Evolutionary conservation across 2,797 vertebrate species (phyloP), one percentile per base, ranked within the genome.

Genomic region (Poecilia picta): DNA sequence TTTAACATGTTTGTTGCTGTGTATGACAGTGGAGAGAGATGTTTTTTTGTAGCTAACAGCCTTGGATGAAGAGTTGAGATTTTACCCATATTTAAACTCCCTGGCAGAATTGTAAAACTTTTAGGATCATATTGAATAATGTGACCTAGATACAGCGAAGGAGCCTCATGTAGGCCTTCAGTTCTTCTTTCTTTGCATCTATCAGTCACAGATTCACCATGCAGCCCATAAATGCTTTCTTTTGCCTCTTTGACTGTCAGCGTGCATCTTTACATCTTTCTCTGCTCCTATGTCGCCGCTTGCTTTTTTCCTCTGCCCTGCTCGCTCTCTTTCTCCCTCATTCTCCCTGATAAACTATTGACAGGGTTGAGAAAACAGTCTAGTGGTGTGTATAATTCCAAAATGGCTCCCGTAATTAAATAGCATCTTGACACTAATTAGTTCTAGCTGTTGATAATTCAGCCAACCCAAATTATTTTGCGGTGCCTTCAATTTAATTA

Each of bases 361-460:
- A 90, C 82, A 66, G 74, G 83, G 83, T 55, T 5, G 76, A 87
- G 81, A 84, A 91, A 89, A 88, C 88, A 77, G 57, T 90, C 83
- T 90, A 91, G 94, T 85, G 88, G 86, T 83, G 88, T 94, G 88
- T 86, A 88, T 94, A 92, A 94, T 95, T 94, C 87, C 76, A 89
- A 91, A 90, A 87, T 84, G 68, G 78, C 87, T 90, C 87, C 79
- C 47, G 78, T 93, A 94, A 94, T 92, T 94, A 87, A 95, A 93
- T 85, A 80, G 86, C 73, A 36, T 88, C 92, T 91, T 88, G 89
- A 93, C 89, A 87, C 84, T 93, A 93, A 95, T 96, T 95, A 94
- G 92, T 92, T 94, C 75, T 74, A 89, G 89, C 91, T 88, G 89
- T 90, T 93, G 88, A 92, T 93, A 88, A 91, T 81, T 73, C 89